Base-by-base conservation (phyloP, 2,113 vertebrate genomes). In the Hemichromis elongatus region DNA sequence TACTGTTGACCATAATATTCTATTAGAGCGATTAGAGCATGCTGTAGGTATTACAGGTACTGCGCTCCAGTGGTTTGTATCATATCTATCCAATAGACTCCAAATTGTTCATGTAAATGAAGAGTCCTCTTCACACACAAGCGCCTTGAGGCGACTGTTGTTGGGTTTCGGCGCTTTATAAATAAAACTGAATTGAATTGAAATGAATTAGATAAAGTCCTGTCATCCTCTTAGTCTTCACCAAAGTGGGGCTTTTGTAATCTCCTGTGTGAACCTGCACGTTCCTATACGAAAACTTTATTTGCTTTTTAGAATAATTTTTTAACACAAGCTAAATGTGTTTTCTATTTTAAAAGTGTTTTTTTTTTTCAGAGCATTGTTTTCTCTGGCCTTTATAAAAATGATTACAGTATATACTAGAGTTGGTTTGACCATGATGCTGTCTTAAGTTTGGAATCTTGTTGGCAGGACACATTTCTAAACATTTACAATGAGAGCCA, bases 351-450 rank as follows among this genome's bases (percentile, higher is more conserved):
- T 2, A 70, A 70, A 63, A 63, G 37, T 6, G 4, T 18, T 4
- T n/a, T n/a, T 18, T 37, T 63, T 63, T 10, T 63, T 75, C 42
- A 50, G 42, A 30, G 24, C 9, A 50, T n/a, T 50, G 21, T 56
- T 56, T 24, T 55, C n/a, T 12, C 21, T 21, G 9, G n/a, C 53
- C 21, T 55, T 55, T 4, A 56, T 56, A 4, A 13, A n/a, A 56
- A 56, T 7, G 21, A 56, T 26, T 26, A n/a, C n/a, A n/a, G n/a
- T n/a, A 26, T 13, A 56, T 56, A 56, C 3, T 45, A 50, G 14
- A 73, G 68, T 5, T 50, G 16, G 24, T 1, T 12, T 50, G 9
- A 75, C 24, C 68, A 19, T 75, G 16, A 30, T 0, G 0, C 3
- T 50, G 16, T 19, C 24, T 16, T 28, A 9, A 47, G 24, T 19